These are phyloP conservation scores for Holothuria leucospilota DNA, from an alignment of 53 echinoderm and acorn worm species.

Conservation along the genomic window DNA sequence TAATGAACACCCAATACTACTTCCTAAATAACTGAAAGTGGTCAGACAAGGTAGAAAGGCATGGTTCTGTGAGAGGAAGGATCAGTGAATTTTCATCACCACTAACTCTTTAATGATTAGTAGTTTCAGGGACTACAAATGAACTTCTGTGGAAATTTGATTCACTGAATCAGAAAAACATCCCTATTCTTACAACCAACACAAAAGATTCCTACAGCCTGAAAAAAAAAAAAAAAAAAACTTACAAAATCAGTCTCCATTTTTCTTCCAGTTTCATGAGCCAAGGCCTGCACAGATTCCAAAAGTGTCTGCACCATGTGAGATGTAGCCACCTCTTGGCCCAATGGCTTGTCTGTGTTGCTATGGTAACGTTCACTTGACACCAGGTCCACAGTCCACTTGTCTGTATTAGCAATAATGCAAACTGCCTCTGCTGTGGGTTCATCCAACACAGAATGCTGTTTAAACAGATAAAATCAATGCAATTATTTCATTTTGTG, in stretches of 20 bases:
- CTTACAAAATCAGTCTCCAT: slow-evolving; percentile 90
- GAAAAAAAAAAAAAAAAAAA: not conserved
- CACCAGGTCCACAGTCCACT: slow-evolving; percentile 84
- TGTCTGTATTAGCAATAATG: slow-evolving; percentile 92
- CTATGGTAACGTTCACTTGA: slow-evolving; percentile 67
- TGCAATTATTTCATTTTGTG: not conserved
- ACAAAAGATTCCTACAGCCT: too few species aligned
- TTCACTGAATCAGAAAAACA: too few species aligned
- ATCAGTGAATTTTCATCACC: too few species aligned
- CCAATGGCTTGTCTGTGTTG: slow-evolving; percentile 51
- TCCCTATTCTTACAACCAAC: too few species aligned
- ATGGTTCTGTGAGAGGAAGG: too few species aligned
- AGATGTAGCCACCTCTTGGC: slow-evolving; percentile 64
- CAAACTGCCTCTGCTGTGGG: slow-evolving; percentile 79
- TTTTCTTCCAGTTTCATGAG: slow-evolving; percentile 62
- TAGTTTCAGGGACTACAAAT: too few species aligned
- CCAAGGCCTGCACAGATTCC: slow-evolving; percentile 77
- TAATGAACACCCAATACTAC: too few species aligned
- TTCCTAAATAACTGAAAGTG: too few species aligned
- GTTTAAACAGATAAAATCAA: not conserved
- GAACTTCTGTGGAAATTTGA: too few species aligned
- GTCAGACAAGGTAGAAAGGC: too few species aligned
- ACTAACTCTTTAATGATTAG: too few species aligned
- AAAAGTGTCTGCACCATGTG: slow-evolving; percentile 73
- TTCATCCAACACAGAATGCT: slow-evolving; percentile 94